Evolutionary conservation across 2,113 vertebrate genomes (phyloP), one percentile per base, ranked within the genome.

Genomic region (Chloebia gouldiae): DNA sequence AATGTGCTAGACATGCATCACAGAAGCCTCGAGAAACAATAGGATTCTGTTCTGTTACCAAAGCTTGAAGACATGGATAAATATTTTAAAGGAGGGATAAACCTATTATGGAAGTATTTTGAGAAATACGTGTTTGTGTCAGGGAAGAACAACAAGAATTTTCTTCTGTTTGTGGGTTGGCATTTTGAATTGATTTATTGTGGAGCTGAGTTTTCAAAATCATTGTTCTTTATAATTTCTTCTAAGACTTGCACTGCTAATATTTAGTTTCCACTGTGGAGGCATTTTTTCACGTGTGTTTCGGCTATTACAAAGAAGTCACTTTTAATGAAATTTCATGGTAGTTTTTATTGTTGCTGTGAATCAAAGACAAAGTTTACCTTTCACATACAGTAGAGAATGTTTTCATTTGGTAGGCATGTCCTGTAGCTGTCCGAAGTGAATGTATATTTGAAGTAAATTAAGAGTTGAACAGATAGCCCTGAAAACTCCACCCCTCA

Each of bases 321-420:
- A 60, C 57, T 96, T 97, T 95, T 93, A 97, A 95, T 24, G 35
- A 39, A 92, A 91, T 64, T 94, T 96, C 60, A 64, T 60, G 53
- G 20, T 86, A 70, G 31, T 59, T 79, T 33, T 79, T 33, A 54
- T 91, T 95, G 66, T 91, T 96, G 42, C 70, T 70, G 44, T 95
- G 83, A 97, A 92, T 93, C 96, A 96, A 97, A 93, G 79, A 39
- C 28, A 60, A 92, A 75, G 47, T 71, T 96, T 91, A 86, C 49
- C 27, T 96, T 97, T 96, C 59, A 54, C 70, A 53, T 80, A n/a
- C 15, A 90, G 19, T 35, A 49, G 85, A 92, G 73, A 70, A 4
- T 51, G 69, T 80, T 86, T 92, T 78, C 25, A 47, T 93, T 97
- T 94, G 42, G 42, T 93, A 86, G 40, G 25, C 28, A 31, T 89